Conservation (phyloP, 2,888 invertebrate species). For the Himalopsyche kuldschensis region DNA sequence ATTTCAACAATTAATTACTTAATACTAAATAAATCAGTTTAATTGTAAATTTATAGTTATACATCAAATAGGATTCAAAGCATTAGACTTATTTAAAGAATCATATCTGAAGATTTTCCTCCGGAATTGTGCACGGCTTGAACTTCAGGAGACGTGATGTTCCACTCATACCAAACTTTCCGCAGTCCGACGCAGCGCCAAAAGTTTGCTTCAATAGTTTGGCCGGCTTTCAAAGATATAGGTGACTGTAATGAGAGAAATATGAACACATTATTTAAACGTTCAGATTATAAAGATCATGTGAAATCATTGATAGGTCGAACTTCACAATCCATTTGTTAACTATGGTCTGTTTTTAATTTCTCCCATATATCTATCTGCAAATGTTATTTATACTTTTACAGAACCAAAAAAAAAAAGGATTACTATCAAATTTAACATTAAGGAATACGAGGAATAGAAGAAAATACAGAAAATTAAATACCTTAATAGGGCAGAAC, state of each 20-base stretch:
- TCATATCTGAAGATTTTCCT: constrained; percentile 35
- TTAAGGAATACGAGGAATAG: too few species aligned
- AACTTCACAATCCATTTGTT: too few species aligned
- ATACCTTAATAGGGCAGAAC: constrained; percentile 84
- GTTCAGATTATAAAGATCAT: too few species aligned
- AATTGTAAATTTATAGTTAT: background rate
- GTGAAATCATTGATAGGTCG: too few species aligned
- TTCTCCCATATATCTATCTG: too few species aligned
- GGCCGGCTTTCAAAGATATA: constrained; percentile 69
- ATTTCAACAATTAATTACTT: background rate
- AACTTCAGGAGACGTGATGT: constrained; percentile 45
- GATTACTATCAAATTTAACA: too few species aligned
- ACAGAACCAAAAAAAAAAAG: too few species aligned
- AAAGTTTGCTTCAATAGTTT: constrained; percentile 76
- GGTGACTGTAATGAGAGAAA: constrained; percentile 63
- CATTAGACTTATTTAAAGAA: constrained; percentile 11
- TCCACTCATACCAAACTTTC: constrained; percentile 97
- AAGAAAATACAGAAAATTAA: constrained; percentile 13
- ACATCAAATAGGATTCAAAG: background rate
- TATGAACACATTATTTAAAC: background rate
- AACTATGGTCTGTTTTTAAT: too few species aligned
- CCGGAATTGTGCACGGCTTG: constrained; percentile 28
- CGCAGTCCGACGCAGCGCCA: constrained; percentile 81
- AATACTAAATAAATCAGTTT: background rate
- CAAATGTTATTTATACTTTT: background rate